Base-by-base conservation (phyloP, 2,113 vertebrate species). In the Thunnus thynnus region DNA sequence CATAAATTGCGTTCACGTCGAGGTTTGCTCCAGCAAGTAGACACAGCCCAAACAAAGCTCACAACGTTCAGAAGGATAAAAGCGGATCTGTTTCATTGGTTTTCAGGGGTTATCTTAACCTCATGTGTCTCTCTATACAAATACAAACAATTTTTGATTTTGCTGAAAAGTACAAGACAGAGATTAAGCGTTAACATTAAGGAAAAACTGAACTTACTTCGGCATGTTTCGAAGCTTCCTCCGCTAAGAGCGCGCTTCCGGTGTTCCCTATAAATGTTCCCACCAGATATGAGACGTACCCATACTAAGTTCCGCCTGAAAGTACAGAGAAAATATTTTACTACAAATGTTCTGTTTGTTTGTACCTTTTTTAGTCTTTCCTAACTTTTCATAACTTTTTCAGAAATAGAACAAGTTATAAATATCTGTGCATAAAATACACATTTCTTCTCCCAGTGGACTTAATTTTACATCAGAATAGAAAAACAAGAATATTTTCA, bases 221-320 rank as follows among this genome's bases (percentile, higher is more conserved):
- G 94, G 94, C 94, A 95, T 95, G 86, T 82, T 92, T 83, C 27
- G 2, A 36, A 0, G n/a, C 5, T 9, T 13, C 5, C 64, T 55
- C 63, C 16, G 12, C 3, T 50, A 13, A 62, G 12, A 67, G 71
- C 80, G 78, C 75, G 76, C 4, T 65, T 80, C 76, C 85, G 51
- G 92, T 89, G 84, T 74, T 47, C 32, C 9, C 14, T 4, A 11
- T 52, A 86, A 90, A 14, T 16, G 3, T 83, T 57, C 76, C 91
- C 14, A 36, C 18, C 56, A 62, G n/a, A 80, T 68, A 77, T 32
- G 20, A 32, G 55, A 22, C 0, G 13, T 2, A 5, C 16, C 0
- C 0, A n/a, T 1, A 0, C 1, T n/a, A 6, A 2, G 93, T 94
- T 93, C 93, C 93, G 87, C 74, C 32, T 65, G 12, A 20, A 8